These are phyloP conservation scores for Heliconius nattereri DNA, from an alignment of 1,140 invertebrate genomes.

Conservation along the genomic window DNA sequence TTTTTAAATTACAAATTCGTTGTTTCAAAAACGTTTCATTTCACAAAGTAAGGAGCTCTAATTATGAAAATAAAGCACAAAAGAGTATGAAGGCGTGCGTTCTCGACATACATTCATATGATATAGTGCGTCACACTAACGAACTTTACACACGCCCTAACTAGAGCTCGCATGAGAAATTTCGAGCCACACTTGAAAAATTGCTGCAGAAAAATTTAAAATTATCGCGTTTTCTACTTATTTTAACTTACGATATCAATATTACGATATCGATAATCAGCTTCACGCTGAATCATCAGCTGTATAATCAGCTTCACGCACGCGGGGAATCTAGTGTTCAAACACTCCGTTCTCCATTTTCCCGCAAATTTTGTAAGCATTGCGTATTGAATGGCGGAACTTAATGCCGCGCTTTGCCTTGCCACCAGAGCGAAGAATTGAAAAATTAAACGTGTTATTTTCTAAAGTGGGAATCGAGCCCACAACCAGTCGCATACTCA, in stretches of 20 bases:
- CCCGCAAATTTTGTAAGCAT: too few relatives aligned
- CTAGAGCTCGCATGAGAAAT: constrained; percentile 21
- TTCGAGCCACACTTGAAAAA: constrained; percentile 5
- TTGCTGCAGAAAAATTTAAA: background rate
- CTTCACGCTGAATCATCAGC: too few relatives aligned
- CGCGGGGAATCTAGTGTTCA: too few relatives aligned
- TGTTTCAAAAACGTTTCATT: background rate
- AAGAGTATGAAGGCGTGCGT: constrained; percentile 25
- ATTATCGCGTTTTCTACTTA: background rate
- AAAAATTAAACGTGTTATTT: too few relatives aligned
- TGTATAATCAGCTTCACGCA: too few relatives aligned
- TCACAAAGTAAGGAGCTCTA: constrained; percentile 11
- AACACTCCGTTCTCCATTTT: too few relatives aligned
- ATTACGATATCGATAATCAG: too few relatives aligned
- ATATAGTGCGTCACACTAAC: constrained; percentile 22
- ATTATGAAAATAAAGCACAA: constrained; percentile 35
- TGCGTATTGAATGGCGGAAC: too few relatives aligned
- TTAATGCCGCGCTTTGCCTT: too few relatives aligned
- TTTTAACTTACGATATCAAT: background rate
- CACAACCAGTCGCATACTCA: too few relatives aligned
- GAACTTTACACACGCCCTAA: constrained; percentile 30
- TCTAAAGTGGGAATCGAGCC: too few relatives aligned
- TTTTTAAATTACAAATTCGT: background rate
- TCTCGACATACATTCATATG: constrained; percentile 35
- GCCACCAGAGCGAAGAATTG: too few relatives aligned